Percentiles rank a stretch among this genome's conserved stretches.
These are phyloP conservation scores for Helobdella robusta DNA, from an alignment of 2,888 invertebrate species.

Conservation along the genomic window DNA sequence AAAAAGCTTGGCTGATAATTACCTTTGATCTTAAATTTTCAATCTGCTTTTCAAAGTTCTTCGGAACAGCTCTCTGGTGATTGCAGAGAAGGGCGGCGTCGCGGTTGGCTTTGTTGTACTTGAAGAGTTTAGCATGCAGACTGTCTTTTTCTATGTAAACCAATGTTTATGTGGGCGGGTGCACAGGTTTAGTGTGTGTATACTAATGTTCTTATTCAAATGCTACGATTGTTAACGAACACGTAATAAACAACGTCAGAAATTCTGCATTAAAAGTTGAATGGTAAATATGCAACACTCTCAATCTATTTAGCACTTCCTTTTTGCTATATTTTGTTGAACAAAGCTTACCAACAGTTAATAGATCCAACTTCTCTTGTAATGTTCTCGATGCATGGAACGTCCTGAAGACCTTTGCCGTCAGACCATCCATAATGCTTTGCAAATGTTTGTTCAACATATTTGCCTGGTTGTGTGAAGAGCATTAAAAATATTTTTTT, in stretches of 20 bases:
- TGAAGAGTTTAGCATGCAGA: constrained; percentile 59
- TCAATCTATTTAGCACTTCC: too few relatives aligned
- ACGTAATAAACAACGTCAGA: too few relatives aligned
- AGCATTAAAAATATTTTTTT: too few relatives aligned
- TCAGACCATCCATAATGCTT: constrained; percentile 89
- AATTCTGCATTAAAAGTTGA: too few relatives aligned
- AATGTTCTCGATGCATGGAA: constrained; percentile 98
- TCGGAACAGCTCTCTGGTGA: constrained; percentile 98
- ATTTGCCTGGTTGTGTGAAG: constrained; percentile 66
- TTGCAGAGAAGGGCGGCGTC: constrained; percentile 97
- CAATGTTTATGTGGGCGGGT: too few relatives aligned
- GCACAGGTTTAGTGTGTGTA: too few relatives aligned
- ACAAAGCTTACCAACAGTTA: constrained; percentile 71
- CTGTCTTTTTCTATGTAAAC: constrained; percentile 48
- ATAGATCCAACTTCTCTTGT: constrained; percentile 82
- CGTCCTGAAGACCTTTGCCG: constrained; percentile 99
- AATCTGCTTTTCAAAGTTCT: constrained; percentile 96
- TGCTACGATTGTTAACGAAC: too few relatives aligned
- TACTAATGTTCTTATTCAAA: too few relatives aligned
- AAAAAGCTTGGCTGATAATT: constrained; percentile 11
- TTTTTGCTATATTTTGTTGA: too few relatives aligned
- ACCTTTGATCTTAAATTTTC: constrained; percentile 82
- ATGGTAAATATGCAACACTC: too few relatives aligned
- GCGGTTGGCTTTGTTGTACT: constrained; percentile 94
- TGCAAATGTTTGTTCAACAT: constrained; percentile 93